Evolutionary conservation across 2,113 vertebrate species (phyloP).

Genomic region (Neolamprologus toae): DNA sequence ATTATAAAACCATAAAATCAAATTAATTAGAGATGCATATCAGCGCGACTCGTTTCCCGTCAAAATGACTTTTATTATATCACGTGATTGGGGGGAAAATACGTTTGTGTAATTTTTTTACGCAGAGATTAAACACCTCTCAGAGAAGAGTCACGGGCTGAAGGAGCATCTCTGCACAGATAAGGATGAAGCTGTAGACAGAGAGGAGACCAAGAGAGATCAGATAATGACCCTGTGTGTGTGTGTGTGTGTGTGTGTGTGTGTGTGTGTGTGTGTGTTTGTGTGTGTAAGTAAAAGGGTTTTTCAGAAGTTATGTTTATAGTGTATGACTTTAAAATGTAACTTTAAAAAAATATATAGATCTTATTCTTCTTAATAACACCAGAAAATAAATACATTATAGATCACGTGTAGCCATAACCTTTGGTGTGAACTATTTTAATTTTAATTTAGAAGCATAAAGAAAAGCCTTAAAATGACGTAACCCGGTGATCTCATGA

Average conservation of each 20-base stretch:
- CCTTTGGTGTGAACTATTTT: not conserved
- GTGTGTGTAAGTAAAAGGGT: not conserved
- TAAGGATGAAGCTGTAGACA: conserved; percentile 68
- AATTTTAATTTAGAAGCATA: not conserved
- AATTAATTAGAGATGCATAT: not conserved
- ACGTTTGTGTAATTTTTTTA: not conserved
- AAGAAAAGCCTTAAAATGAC: not conserved
- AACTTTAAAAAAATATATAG: not conserved
- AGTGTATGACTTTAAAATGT: not conserved
- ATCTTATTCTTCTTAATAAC: not conserved
- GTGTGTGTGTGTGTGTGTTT: not conserved
- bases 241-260: not conserved
- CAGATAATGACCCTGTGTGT: conserved; percentile 48
- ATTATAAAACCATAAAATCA: not conserved
- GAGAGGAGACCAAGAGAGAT: conserved; percentile 70
- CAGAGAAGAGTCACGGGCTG: not conserved
- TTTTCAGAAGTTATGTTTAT: not conserved
- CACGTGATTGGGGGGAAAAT: not conserved
- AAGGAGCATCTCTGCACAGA: conserved; percentile 39
- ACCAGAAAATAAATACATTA: not conserved
- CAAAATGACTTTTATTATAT: not conserved
- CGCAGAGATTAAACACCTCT: not conserved
- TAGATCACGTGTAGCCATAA: not conserved
- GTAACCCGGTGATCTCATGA: not conserved
- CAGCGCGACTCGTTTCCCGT: not conserved